Percentiles rank a stretch among this genome's conserved stretches.
phyloP scores from a whole-genome alignment of 2,797 vertebrate genomes.

The Chelon auratus region DNA sequence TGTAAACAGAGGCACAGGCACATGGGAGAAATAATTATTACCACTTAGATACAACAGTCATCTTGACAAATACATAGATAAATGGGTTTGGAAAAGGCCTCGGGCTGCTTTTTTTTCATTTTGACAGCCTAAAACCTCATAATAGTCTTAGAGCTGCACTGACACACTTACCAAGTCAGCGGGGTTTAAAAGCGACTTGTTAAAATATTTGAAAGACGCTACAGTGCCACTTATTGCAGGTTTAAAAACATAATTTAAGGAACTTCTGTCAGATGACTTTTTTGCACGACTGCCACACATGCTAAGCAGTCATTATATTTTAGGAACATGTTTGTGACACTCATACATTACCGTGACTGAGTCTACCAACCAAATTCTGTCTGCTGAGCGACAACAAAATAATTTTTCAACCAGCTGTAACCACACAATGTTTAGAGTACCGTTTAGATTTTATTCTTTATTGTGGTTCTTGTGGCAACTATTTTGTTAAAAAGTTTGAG shows the following conservation, averaged over 20 bases:
- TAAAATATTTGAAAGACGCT: slow-evolving; percentile 29
- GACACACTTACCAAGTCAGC: slow-evolving; percentile 17
- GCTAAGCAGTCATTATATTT: not conserved
- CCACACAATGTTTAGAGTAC: no score
- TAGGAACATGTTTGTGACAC: not conserved
- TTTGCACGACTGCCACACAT: not conserved
- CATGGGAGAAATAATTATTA: slow-evolving; percentile 27
- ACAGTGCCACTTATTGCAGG: slow-evolving; percentile 12
- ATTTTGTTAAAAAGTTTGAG: no score
- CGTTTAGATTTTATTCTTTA: no score
- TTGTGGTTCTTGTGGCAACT: no score
- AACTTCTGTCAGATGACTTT: not conserved
- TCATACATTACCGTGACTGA: not conserved
- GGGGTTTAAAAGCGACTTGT: slow-evolving; percentile 8
- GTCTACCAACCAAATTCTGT: no score
- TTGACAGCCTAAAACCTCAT: slow-evolving; percentile 26
- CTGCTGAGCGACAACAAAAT: no score
- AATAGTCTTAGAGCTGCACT: slow-evolving; percentile 20
- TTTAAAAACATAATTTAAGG: slow-evolving; percentile 2
- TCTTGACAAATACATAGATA: slow-evolving; percentile 39
- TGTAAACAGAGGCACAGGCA: slow-evolving; percentile 49
- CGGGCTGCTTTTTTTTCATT: not conserved
- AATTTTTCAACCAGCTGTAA: no score
- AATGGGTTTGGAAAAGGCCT: slow-evolving; percentile 28
- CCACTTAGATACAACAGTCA: slow-evolving; percentile 34